These are phyloP conservation scores for Sturnus vulgaris DNA, from an alignment of 2,113 vertebrate genomes.

Conservation along the genomic window DNA sequence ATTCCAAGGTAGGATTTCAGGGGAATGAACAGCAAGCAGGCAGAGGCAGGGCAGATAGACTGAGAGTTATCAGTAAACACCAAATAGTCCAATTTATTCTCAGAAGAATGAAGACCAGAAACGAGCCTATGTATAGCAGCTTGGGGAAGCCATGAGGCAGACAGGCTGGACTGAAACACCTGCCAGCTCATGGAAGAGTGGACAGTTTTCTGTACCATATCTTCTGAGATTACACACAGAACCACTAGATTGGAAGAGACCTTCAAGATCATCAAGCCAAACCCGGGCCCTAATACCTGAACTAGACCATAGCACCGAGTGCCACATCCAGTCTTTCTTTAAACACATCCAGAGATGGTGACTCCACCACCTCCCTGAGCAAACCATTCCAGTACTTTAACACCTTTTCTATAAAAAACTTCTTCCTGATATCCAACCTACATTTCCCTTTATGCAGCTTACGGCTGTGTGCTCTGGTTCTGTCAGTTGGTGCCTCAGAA, in stretches of 20 bases:
- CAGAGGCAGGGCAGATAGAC: background rate
- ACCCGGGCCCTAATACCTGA: too few species aligned
- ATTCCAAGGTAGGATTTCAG: background rate
- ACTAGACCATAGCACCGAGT: too few species aligned
- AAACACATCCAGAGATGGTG: too few species aligned
- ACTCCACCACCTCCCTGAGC: too few species aligned
- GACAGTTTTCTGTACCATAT: background rate
- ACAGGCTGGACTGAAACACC: background rate
- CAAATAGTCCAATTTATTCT: background rate
- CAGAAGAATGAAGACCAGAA: background rate
- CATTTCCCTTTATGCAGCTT: too few species aligned
- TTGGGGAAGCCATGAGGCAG: rapidly evolving
- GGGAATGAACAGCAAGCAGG: background rate
- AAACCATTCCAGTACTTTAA: too few species aligned
- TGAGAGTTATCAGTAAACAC: background rate
- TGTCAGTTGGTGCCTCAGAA: background rate
- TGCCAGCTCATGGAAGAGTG: background rate
- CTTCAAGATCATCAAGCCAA: too few species aligned
- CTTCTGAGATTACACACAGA: background rate
- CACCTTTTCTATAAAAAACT: too few species aligned
- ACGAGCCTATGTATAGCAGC: background rate
- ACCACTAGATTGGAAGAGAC: too few species aligned
- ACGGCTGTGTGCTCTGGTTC: too few species aligned
- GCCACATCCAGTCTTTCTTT: too few species aligned
- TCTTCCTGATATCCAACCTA: too few species aligned